Base-by-base conservation (phyloP, 2,797 vertebrate species). In the Sparus aurata region DNA sequence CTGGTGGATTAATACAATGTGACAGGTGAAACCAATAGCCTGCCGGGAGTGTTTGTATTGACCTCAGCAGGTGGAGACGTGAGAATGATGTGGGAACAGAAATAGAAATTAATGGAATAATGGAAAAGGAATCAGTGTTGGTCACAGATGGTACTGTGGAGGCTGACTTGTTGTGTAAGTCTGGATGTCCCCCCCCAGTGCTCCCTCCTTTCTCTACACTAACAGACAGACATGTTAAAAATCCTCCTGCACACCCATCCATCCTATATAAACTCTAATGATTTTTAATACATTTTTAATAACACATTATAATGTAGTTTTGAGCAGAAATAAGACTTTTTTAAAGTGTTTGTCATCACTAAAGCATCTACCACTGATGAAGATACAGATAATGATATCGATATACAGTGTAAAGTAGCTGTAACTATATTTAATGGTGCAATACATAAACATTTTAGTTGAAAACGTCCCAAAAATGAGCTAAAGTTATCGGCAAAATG, bases 1-100 rank as follows among this genome's bases (percentile, higher is more conserved):
- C 91, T 89, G 80, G 85, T 46, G 80, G 87, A 83, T 81, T 91
- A 52, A 88, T 79, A 90, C 91, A 93, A 91, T 91, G 91, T 91
- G 90, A 92, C 92, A 94, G 94, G 93, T 93, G 93, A 94, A 94
- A 90, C 87, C 89, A 89, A 92, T 92, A 83, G 85, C 74, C 74
- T 25, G 73, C 76, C 59, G 10, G 70, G 72, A 71, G 88, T 55
- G 80, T 91, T 89, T 86, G 74, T 50, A 79, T 85, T 81, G 77
- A 75, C 78, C 85, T 53, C 83, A 52, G 84, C 88, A 89, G 91
- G 90, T 92, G 89, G 78, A 87, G 79, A 86, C 60, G 76, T 89
- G 86, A 90, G 87, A 91, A 92, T 71, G 46, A 88, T 62, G 80
- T 75, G 83, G 75, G 85, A 75, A 83, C 80, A 72, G 73, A 77